Evolutionary conservation across 1,140 invertebrate species (phyloP), one percentile per base, ranked within the genome.

Genomic region (Akabosia matsudoensis): DNA sequence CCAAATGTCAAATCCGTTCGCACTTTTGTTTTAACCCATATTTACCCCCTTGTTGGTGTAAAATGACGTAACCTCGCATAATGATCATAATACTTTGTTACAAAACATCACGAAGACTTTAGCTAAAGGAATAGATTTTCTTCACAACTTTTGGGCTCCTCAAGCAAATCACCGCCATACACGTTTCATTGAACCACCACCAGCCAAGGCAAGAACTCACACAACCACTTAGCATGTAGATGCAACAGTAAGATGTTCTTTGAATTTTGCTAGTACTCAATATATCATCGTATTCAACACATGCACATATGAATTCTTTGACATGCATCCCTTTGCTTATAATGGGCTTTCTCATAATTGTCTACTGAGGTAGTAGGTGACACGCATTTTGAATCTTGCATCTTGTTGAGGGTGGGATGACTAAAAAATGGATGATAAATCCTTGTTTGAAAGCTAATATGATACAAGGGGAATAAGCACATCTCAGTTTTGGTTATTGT

Each of bases 1-100:
- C 24, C 61, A 67, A 67, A 67, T 67, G 61, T 67, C 61, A 67
- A 67, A 67, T 67, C 61, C 61, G 28, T 67, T 67, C 61, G 61
- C 61, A 67, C 61, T 67, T 67, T 67, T 45, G 37, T 18, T 22
- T 67, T 67, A 67, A 67, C 61, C 61, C 24, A 67, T 31, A 61
- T 67, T 67, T 67, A 67, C 24, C 61, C 7, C 30, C 26, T 67
- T 67, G 54, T 45, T 45, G 7, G 18, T 10, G 37, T 10, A 45
- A 45, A 45, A 45, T 45, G 37, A 45, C 37, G 37, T 45, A 45
- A 45, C 37, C 37, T 45, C 37, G 37, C 37, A 45, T 45, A 45
- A 45, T 45, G 18, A 45, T 45, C 7, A 45, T 45, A 45, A 45
- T 45, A 45, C 37, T 45, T 45, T 7, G 37, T 7, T 18, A 45